Conservation (phyloP, 2,113 vertebrate genomes). For the Ursus arctos region DNA sequence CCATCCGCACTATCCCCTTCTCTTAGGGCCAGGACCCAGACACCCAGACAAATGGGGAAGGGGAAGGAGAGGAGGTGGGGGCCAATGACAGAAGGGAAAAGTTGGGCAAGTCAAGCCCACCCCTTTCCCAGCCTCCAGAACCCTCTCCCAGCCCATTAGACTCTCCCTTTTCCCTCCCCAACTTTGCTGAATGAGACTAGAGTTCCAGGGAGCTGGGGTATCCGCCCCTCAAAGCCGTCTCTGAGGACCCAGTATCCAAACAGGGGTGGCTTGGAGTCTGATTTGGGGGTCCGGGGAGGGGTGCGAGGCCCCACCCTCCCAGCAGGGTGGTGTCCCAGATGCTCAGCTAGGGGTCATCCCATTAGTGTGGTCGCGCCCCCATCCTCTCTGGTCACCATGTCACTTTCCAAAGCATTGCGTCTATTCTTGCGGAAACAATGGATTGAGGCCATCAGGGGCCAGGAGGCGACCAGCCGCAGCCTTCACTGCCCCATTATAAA, state of each 20-base stretch:
- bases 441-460: not conserved
- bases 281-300: not conserved
- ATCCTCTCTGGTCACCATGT: not conserved
- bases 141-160: not conserved
- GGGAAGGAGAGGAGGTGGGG: rapidly evolving
- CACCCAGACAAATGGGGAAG: rapidly evolving
- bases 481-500: not conserved
- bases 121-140: conserved; percentile 22
- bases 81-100: not conserved
- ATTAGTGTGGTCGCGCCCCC: not conserved
- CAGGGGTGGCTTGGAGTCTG: not conserved
- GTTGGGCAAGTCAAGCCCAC: not conserved
- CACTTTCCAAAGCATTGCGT: conserved; percentile 38
- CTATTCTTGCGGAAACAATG: conserved; percentile 38
- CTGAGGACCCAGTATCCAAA: not conserved
- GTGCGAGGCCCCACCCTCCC: not conserved
- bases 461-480: rapidly evolving
- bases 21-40: not conserved
- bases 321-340: not conserved
- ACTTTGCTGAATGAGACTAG: not conserved
- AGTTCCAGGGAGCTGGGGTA: not conserved
- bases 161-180: not conserved
- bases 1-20: not conserved
- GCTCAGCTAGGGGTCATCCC: not conserved
- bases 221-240: not conserved